Evolutionary conservation across 2,888 invertebrate genomes (phyloP), one percentile per base, ranked within the genome.

Genomic region (Biston stratarius): DNA sequence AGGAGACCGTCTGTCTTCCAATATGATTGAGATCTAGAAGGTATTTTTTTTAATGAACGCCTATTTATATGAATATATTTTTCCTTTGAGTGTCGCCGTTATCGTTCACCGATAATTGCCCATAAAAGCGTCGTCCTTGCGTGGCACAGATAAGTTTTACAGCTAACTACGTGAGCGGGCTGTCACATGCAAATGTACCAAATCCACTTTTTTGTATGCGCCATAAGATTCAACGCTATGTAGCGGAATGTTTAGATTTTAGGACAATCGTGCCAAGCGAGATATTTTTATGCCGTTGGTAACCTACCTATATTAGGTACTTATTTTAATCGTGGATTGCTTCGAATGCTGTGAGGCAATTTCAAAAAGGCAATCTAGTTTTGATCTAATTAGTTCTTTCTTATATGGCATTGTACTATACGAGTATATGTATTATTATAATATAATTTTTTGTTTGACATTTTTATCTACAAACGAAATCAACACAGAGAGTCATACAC

Each of bases 61-160:
- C 15, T 53, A 15, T 53, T 40, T 53, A 40, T 15, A 42, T n/a
- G 1, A 24, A 3, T 24, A 24, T 24, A 24, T 24, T 2, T 24
- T 24, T 24, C 24, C 24, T 24, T 24, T 44, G 14, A 11, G 38
- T 14, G n/a, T 36, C 12, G 15, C 45, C 55, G 64, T 59, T 64
- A 64, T 64, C 64, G 34, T 58, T 53, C 14, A 64, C 44, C 38
- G 33, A 42, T 55, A 34, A 44, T 58, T 57, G 44, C 40, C 38
- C 38, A 36, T 48, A 49, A 24, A n/a, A 52, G 15, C 59, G 40
- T 64, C 59, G 64, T 64, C 64, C 64, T 59, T 64, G 64, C 53
- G 12, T 34, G 44, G 34, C 59, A 64, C 45, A 52, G 64, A 64
- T 64, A 64, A 55, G 45, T 45, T 61, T 42, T 47, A 56, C 49